Conservation (phyloP, 1,140 invertebrate genomes). For the Papilio machaon region DNA sequence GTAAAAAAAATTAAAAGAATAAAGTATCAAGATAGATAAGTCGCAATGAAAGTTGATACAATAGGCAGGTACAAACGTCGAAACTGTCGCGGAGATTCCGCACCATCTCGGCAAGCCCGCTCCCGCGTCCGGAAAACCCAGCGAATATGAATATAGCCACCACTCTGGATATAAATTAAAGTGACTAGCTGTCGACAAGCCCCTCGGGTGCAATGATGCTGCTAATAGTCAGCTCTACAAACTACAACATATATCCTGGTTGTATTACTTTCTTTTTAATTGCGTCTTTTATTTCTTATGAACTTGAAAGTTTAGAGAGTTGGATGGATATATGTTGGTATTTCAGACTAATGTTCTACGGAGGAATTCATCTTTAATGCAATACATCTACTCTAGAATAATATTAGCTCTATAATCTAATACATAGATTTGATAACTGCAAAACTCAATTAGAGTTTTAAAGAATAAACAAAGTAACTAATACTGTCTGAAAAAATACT, state of each 20-base stretch:
- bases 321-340: background rate
- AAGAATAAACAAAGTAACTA: too few relatives aligned
- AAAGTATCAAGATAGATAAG: conserved; percentile 60
- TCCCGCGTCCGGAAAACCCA: conserved; percentile 51
- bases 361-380: too few relatives aligned
- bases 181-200: conserved; percentile 49
- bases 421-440: too few relatives aligned
- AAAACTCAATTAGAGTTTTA: too few relatives aligned
- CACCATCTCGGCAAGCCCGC: conserved; percentile 57
- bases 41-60: conserved; percentile 49
- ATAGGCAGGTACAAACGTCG: conserved; percentile 70
- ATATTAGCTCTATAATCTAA: too few relatives aligned
- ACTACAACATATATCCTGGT: background rate
- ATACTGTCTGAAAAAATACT: too few relatives aligned
- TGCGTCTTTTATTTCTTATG: background rate
- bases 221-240: conserved; percentile 24
- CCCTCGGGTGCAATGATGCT: conserved; percentile 37
- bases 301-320: background rate
- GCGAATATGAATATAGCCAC: conserved; percentile 60
- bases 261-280: conserved; percentile 7
- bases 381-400: too few relatives aligned
- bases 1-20: background rate
- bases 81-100: conserved; percentile 59
- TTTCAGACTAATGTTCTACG: too few relatives aligned
- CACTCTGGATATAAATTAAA: conserved; percentile 58